These are phyloP conservation scores for Calvadosia cruxmelitensis DNA, from an alignment of 30 jellyfish, hydroid and myxozoan species.

Conservation along the genomic window DNA sequence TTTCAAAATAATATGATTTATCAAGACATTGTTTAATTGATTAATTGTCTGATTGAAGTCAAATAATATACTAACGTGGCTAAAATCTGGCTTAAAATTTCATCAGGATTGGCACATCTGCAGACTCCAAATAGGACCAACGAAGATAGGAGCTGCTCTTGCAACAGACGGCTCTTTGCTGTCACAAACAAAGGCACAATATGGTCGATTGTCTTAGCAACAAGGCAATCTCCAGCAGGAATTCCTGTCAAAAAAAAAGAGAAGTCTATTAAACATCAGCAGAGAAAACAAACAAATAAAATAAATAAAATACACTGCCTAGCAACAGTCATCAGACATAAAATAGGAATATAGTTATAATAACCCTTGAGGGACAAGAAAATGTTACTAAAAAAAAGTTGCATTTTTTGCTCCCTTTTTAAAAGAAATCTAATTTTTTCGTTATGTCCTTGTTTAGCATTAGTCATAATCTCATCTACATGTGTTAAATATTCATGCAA, in stretches of 20 bases:
- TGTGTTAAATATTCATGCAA: no score
- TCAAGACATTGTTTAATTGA: no score
- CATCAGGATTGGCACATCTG: neutral
- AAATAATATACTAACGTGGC: neutral
- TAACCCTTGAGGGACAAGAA: no score
- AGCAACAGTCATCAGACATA: neutral
- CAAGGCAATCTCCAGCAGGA: neutral
- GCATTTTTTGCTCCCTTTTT: no score
- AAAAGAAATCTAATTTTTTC: no score
- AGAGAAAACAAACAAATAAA: neutral
- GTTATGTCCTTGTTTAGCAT: no score
- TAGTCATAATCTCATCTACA: no score
- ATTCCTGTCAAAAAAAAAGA: neutral
- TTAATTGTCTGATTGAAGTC: no score
- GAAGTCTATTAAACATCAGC: neutral
- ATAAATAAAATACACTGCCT: neutral
- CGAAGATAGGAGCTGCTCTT: neutral
- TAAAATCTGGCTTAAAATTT: neutral
- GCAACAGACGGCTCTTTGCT: neutral
- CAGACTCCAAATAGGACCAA: neutral
- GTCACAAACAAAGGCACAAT: neutral
- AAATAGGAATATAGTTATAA: no score
- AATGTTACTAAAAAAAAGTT: no score
- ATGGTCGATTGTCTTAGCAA: neutral
- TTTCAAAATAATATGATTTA: no score